Evolutionary conservation across 2,888 invertebrate species (phyloP).

Genomic region (Halocaridina rubra): DNA sequence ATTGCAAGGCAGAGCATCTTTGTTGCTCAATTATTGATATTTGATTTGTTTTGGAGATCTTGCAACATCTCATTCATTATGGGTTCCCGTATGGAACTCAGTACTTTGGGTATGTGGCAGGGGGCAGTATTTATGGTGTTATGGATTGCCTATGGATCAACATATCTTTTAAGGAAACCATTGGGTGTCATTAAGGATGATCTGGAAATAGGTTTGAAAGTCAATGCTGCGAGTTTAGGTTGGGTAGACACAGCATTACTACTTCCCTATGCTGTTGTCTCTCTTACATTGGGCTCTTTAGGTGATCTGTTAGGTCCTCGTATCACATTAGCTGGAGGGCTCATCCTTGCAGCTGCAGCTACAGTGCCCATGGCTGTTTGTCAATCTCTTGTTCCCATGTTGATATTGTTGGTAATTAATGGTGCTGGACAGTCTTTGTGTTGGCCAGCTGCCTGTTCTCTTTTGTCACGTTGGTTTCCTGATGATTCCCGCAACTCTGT

Average conservation of each 20-base stretch:
- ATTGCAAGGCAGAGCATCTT: no score
- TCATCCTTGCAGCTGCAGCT: constrained; percentile 68
- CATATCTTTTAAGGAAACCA: constrained; percentile 70
- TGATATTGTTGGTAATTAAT: constrained; percentile 68
- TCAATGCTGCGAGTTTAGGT: constrained; percentile 69
- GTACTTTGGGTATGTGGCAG: constrained; percentile 34
- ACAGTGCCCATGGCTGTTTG: constrained; percentile 70
- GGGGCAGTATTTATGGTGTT: constrained; percentile 66
- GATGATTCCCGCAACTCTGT: constrained; percentile 69
- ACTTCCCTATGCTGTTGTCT: constrained; percentile 69
- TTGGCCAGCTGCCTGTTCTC: constrained; percentile 71
- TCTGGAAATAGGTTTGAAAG: constrained; percentile 67
- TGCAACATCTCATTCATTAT: no score
- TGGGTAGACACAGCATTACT: constrained; percentile 70
- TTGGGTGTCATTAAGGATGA: constrained; percentile 71
- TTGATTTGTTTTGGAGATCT: no score
- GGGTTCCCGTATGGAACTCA: not conserved
- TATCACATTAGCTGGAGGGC: constrained; percentile 68
- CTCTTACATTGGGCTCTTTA: constrained; percentile 69
- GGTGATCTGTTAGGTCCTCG: constrained; percentile 70
- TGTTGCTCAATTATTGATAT: no score
- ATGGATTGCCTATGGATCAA: constrained; percentile 69
- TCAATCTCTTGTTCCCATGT: constrained; percentile 67
- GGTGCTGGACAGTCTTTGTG: constrained; percentile 70
- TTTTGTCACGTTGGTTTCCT: constrained; percentile 69